Base-by-base conservation (phyloP, 64 coral and sea anemone species). In the Platygyra sinensis region DNA sequence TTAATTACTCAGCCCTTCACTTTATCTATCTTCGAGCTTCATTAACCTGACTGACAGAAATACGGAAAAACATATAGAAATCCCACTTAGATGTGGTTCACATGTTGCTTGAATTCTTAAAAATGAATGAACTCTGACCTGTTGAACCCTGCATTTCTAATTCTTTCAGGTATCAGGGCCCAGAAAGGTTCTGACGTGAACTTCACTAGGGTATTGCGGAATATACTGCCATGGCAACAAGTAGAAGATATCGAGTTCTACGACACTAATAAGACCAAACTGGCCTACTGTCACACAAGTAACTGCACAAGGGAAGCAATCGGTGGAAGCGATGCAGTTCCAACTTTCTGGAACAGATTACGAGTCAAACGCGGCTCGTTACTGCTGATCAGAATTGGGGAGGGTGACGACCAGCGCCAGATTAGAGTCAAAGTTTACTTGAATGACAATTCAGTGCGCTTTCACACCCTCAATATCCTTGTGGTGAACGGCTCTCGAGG, bases 341-440 rank as follows among this genome's bases (percentile, higher is more conserved):
- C 77, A 60, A 8, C n/a, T 80, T 60, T 57, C 17, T 80, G 77
- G 77, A 80, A 60, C 77, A 60, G 77, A 19, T 24, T 25, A 10
- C 18, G 7, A n/a, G 63, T 67, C 19, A 20, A 67, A 22, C 3
- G 10, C 8, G 63, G 63, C 19, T 67, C 63, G 8, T 25, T 67
- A 19, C 24, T 67, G 19, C 63, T 67, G 63, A 67, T 18, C 24
- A 19, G 63, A 67, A 67, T 67, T 67, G 5, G 25, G 20, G 63
- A 67, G 39, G 24, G 10, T 77, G 74, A 77, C 33, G 1, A 77
- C 22, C 5, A 20, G 19, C 39, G 7, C 7, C 19, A 77, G 36
- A 49, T 77, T 49, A 77, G 10, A 49, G 39, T 77, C 39, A 50
- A 50, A n/a, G 74, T 77, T 52, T 19, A 77, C 65, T 69, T 69